These are phyloP conservation scores for Regulus satrapa DNA, from an alignment of 2,113 vertebrate species.

Conservation along the genomic window DNA sequence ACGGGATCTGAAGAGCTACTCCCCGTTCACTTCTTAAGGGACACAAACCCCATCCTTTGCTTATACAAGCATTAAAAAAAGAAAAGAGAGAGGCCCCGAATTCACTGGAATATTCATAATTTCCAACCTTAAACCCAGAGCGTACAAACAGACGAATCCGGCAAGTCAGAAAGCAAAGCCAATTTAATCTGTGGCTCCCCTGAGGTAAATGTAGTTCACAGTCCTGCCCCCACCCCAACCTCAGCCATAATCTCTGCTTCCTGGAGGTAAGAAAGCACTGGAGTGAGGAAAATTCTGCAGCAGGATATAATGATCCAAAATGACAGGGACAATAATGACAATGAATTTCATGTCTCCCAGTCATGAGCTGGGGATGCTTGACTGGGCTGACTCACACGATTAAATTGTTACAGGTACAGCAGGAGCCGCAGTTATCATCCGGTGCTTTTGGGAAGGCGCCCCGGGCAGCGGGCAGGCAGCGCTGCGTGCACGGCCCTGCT, in stretches of 20 bases:
- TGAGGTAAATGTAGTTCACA: constrained; percentile 84
- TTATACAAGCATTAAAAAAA: constrained; percentile 33
- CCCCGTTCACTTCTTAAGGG: constrained; percentile 24
- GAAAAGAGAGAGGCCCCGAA: not conserved
- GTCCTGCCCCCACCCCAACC: constrained; percentile 80
- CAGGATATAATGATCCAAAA: constrained; percentile 96
- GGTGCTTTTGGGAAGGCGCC: constrained; percentile 77
- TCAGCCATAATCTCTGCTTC: constrained; percentile 86
- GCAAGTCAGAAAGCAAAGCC: constrained; percentile 83
- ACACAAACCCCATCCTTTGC: constrained; percentile 13
- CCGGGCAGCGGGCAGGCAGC: constrained; percentile 33
- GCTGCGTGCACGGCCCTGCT: constrained; percentile 27
- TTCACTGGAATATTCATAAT: constrained; percentile 76
- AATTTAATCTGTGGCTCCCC: constrained; percentile 91
- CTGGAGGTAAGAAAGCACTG: constrained; percentile 94
- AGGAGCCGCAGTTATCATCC: constrained; percentile 79
- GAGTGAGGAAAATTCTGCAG: constrained; percentile 93
- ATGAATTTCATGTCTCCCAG: constrained; percentile 99
- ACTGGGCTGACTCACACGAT: constrained; percentile 96
- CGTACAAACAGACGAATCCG: constrained; percentile 76
- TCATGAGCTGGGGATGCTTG: constrained; percentile 91
- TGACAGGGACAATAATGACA: constrained; percentile 99
- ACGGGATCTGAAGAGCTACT: not conserved
- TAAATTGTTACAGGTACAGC: constrained; percentile 98
- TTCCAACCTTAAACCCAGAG: constrained; percentile 71